phyloP scores from a whole-genome alignment of 2,797 vertebrate species.

The Bradypus variegatus region DNA sequence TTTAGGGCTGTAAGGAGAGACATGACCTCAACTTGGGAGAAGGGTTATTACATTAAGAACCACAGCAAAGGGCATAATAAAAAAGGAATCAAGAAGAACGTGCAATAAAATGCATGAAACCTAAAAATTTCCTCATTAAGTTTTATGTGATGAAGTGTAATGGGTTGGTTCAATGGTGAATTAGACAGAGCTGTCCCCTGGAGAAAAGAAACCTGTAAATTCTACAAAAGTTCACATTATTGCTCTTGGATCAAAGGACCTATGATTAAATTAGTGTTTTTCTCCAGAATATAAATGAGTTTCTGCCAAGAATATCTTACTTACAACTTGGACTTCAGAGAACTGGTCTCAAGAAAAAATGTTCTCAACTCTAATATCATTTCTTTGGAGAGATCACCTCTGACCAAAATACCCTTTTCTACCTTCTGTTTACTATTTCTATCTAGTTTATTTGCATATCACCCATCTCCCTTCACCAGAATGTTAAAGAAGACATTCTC shows the following conservation, averaged over 20 bases:
- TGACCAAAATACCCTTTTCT: not conserved
- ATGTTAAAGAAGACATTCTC: not conserved
- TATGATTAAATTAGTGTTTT: not conserved
- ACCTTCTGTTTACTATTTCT: not conserved
- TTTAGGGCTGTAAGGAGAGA: not conserved
- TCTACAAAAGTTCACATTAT: not conserved
- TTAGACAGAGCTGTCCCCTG: not conserved
- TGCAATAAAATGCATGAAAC: not conserved
- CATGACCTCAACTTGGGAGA: not conserved
- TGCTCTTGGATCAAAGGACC: not conserved
- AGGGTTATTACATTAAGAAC: not conserved
- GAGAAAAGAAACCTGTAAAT: not conserved
- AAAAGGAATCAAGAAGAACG: not conserved
- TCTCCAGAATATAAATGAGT: not conserved
- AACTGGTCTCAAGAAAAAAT: not conserved
- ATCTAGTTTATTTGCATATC: not conserved
- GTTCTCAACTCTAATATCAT: not conserved
- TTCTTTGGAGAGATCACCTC: not conserved
- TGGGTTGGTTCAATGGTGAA: not conserved
- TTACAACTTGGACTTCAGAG: not conserved
- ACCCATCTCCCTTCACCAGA: not conserved
- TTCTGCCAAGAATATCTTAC: conserved; percentile 10
- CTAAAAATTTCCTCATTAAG: not conserved
- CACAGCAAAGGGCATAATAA: not conserved
- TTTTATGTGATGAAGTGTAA: not conserved